Conservation (phyloP, 2,113 vertebrate species). For the Nesoenas mayeri region DNA sequence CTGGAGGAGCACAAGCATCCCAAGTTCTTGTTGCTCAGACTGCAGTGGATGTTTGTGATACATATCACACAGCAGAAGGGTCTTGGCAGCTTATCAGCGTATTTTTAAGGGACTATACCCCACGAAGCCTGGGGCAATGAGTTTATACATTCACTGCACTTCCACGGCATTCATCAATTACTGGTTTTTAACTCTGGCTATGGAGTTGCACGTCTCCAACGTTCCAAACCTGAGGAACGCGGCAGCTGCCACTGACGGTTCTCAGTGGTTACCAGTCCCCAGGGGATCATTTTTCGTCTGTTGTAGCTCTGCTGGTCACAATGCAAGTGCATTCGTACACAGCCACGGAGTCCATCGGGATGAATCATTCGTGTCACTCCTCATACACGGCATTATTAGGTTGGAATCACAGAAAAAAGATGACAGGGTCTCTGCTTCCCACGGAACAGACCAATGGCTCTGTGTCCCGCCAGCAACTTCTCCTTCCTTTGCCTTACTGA, state of each 20-base stretch:
- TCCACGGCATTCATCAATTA: background rate
- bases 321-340: background rate
- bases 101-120: background rate
- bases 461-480: background rate
- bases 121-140: background rate
- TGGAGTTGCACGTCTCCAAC: background rate
- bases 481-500: background rate
- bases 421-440: slow-evolving; percentile 2
- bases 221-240: background rate
- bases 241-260: slow-evolving; percentile 16
- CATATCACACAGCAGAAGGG: fast-evolving
- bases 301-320: slow-evolving; percentile 31
- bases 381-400: slow-evolving; percentile 44
- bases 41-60: background rate
- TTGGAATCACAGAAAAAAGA: slow-evolving; percentile 20
- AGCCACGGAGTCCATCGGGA: slow-evolving; percentile 3
- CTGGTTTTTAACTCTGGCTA: background rate
- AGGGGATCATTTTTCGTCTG: background rate
- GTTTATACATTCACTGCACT: background rate
- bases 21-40: background rate
- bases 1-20: background rate
- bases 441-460: background rate
- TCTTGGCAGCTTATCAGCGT: background rate
- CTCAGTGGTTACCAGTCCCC: background rate
- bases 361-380: slow-evolving; percentile 61